A percentile compares a stretch with the other conserved stretches of the same genome.
Evolutionary conservation across 2,888 invertebrate species (phyloP).

Genomic region (Listrodromus nycthemerus): DNA sequence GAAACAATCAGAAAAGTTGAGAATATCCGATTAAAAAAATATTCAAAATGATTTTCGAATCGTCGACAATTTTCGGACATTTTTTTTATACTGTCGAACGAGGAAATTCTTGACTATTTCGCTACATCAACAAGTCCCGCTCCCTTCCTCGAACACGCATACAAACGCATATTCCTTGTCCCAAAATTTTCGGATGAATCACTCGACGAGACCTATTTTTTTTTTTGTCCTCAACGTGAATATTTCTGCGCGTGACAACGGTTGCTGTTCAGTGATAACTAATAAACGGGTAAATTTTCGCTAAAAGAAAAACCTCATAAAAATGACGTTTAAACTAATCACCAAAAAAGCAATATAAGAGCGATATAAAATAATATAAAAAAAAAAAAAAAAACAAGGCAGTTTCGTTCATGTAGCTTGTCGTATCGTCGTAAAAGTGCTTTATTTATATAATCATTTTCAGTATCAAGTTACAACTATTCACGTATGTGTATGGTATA

Average conservation of each 20-base stretch:
- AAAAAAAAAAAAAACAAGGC: conserved; percentile 66
- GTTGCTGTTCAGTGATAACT: conserved; percentile 52
- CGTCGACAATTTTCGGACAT: too few relatives aligned
- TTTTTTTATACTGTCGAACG: neutral
- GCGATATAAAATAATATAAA: conserved; percentile 48
- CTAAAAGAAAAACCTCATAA: conserved; percentile 56
- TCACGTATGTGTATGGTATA: conserved; percentile 10
- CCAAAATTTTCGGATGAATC: conserved; percentile 35
- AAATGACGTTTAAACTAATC: conserved; percentile 64
- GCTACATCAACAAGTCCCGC: neutral
- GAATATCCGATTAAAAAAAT: too few relatives aligned
- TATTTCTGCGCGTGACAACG: conserved; percentile 55
- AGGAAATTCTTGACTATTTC: conserved; percentile 10
- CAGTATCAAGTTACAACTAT: conserved; percentile 24
- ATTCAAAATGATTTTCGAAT: too few relatives aligned
- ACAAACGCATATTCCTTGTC: conserved; percentile 25
- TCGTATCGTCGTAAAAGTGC: conserved; percentile 65
- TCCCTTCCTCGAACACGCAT: conserved; percentile 28
- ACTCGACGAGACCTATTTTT: conserved; percentile 1
- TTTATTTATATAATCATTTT: conserved; percentile 41
- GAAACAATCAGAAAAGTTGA: too few relatives aligned
- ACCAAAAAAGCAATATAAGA: conserved; percentile 62
- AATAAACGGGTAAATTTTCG: conserved; percentile 56
- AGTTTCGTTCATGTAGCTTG: conserved; percentile 70
- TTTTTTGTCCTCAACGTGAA: conserved; percentile 14